These are phyloP conservation scores for Zaprionus gabonicus DNA, from an alignment of 1,140 invertebrate genomes.

Conservation along the genomic window DNA sequence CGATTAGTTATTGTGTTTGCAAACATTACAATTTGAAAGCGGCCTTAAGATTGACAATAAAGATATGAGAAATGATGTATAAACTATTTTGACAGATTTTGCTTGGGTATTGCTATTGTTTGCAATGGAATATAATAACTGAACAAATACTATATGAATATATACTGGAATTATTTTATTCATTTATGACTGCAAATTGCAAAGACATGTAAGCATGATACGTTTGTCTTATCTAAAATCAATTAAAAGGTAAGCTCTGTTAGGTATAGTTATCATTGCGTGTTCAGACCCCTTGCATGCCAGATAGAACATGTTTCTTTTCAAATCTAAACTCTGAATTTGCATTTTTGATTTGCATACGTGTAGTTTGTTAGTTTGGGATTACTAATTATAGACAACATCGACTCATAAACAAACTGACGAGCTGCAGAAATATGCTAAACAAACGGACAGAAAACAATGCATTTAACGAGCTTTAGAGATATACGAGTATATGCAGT, in stretches of 20 bases:
- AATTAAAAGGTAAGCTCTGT: too few species aligned
- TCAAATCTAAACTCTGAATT: neutral
- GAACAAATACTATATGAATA: too few species aligned
- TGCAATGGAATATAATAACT: neutral
- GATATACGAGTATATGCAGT: neutral
- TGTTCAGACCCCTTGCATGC: too few species aligned
- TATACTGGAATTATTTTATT: too few species aligned
- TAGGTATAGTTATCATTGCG: too few species aligned
- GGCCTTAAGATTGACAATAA: neutral
- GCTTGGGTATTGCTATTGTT: neutral
- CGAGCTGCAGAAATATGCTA: neutral
- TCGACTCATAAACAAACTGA: too few species aligned
- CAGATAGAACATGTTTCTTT: too few species aligned
- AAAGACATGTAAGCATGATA: too few species aligned
- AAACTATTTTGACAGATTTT: conserved; percentile 10
- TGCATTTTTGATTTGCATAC: neutral
- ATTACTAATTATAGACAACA: too few species aligned
- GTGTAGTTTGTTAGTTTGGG: neutral
- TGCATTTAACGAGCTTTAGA: neutral
- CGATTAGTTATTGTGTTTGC: neutral
- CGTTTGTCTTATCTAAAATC: too few species aligned
- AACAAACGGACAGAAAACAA: neutral
- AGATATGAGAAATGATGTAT: neutral
- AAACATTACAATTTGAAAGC: neutral
- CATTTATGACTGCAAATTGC: too few species aligned